Evolutionary conservation across 2,797 vertebrate genomes (phyloP), one percentile per base, ranked within the genome.

Genomic region (Thamnophis elegans): DNA sequence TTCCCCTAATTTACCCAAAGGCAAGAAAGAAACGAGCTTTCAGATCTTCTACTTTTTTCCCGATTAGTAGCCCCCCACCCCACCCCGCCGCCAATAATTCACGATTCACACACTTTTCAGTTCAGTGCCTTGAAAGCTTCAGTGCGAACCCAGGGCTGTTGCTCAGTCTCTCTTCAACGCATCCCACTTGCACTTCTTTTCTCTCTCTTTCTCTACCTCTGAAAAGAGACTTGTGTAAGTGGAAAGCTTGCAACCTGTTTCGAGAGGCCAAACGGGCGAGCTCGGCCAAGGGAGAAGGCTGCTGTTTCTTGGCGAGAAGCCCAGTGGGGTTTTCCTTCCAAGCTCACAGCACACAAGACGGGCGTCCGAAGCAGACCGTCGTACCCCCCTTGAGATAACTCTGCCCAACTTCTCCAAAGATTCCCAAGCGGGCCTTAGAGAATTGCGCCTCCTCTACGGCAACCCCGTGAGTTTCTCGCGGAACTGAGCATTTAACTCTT

Each of bases 401-500:
- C 12, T 87, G 20, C 82, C 13, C 16, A 47, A 5, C 22, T 22
- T 26, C 51, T 42, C 10, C 78, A 59, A 54, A 90, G 18, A 26
- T 26, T 87, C 28, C n/a, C 53, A 58, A 36, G 18, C 32, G 68
- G 68, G 32, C 68, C 56, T 42, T n/a, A 20, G 60, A 88, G 51
- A 42, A 26, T 32, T 20, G 90, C 26, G 13, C 56, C 55, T 85
- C 65, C n/a, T 54, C 26, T 16, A 53, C 14, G 25, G 42, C 26
- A 42, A 62, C 36, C 73, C 58, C 14, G 58, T 4, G 58, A 8
- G 86, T 53, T 95, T 95, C 93, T 59, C 85, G 93, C 91, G 82
- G 92, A 95, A 94, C 90, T 86, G 91, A 95, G 91, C 93, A 95
- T 93, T 94, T 95, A 94, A 93, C 94, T 94, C 91, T 94, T 93